Conservation (phyloP, 2,797 vertebrate species). For the Enteromius argenteus region DNA sequence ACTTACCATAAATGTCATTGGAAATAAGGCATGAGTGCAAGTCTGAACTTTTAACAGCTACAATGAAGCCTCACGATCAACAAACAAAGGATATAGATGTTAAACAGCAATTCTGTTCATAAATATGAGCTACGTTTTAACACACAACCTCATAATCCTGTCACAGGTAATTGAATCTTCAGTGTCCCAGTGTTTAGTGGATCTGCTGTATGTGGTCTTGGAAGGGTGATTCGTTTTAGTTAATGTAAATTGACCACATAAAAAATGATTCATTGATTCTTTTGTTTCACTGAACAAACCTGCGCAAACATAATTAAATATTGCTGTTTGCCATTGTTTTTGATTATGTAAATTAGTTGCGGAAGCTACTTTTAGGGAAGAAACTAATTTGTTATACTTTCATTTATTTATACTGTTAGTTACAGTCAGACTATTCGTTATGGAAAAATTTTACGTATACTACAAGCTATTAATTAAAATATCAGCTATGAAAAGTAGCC, state of each 20-base stretch:
- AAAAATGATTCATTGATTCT: background rate
- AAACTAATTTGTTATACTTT: background rate
- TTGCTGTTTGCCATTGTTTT: background rate
- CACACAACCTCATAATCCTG: slow-evolving; percentile 4
- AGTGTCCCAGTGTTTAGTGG: background rate
- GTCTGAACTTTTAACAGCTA: slow-evolving; percentile 14
- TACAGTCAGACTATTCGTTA: background rate
- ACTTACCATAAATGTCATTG: background rate
- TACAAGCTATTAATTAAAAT: background rate
- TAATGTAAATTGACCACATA: background rate
- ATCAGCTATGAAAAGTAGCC: background rate
- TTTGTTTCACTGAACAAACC: background rate
- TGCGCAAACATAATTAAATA: background rate
- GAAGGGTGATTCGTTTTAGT: background rate
- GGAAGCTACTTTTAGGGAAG: background rate
- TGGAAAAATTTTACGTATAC: background rate
- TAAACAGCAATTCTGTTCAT: background rate
- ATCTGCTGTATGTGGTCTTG: background rate
- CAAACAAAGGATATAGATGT: background rate
- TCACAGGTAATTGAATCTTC: slow-evolving; percentile 2
- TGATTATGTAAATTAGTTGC: background rate
- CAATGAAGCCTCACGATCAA: background rate
- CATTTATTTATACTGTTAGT: background rate
- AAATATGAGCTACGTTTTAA: background rate
- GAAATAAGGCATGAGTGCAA: background rate